Conservation (phyloP, 2,888 invertebrate species). For the Nasonia oneida region DNA sequence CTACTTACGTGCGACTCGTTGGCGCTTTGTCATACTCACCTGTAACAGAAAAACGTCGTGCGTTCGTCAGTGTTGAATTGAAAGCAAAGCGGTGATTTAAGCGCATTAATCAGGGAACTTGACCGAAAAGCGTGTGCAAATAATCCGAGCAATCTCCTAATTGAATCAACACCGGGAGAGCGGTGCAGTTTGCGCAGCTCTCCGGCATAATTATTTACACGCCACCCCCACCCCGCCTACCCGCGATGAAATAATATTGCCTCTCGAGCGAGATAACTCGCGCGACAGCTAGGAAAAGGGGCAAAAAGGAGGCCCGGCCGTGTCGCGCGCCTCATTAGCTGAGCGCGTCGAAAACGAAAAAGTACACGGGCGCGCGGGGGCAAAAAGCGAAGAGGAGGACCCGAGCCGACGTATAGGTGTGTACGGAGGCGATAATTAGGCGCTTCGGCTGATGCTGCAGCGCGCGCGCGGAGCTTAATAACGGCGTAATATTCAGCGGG, state of each 20-base stretch:
- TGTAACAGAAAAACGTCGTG: constrained; percentile 17
- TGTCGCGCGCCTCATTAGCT: background rate
- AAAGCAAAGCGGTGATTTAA: background rate
- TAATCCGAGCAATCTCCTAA: constrained; percentile 7
- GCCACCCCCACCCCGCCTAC: background rate
- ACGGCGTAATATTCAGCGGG: constrained; percentile 24
- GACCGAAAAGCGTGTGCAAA: background rate
- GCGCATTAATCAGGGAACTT: background rate
- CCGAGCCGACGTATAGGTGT: background rate
- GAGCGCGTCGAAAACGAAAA: background rate
- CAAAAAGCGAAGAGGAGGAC: background rate
- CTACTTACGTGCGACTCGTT: background rate
- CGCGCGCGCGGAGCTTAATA: constrained; percentile 7
- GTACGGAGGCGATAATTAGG: constrained; percentile 37
- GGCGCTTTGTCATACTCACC: background rate
- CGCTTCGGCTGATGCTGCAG: constrained; percentile 26
- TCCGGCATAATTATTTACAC: constrained; percentile 3
- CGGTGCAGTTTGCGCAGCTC: background rate
- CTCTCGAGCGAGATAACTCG: background rate
- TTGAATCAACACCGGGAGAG: background rate
- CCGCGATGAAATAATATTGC: background rate
- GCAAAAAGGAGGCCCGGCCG: background rate
- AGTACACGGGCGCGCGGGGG: background rate
- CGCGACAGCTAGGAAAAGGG: background rate
- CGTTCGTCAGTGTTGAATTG: background rate